Conservation (phyloP, 2,113 vertebrate genomes). For the Baryphthengus martii region DNA sequence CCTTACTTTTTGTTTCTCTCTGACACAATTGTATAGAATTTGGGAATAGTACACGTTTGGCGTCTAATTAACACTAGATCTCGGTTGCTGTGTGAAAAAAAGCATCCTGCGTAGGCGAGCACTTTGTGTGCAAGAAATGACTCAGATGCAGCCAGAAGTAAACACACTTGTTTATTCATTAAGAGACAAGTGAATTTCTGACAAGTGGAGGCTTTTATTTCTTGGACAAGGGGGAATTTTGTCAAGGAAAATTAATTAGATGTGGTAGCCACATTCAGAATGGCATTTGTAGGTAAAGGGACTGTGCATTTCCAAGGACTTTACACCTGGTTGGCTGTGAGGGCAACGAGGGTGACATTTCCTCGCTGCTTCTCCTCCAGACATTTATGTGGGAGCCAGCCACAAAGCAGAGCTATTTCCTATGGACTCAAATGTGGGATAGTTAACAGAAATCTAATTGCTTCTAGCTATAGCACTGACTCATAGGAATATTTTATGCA, state of each 20-base stretch:
- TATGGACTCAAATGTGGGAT: background rate
- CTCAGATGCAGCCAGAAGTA: background rate
- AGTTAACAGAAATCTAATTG: background rate
- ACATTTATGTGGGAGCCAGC: background rate
- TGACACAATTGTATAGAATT: background rate
- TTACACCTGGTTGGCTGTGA: background rate
- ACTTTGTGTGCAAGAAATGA: background rate
- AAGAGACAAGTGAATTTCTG: background rate
- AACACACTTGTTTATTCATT: background rate
- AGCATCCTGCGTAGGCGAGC: background rate
- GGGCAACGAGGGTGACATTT: background rate
- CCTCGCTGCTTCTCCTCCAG: background rate
- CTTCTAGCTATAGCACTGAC: background rate
- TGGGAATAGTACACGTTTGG: background rate
- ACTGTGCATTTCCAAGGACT: background rate
- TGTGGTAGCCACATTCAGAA: background rate
- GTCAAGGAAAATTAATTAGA: background rate
- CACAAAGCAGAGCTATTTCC: background rate
- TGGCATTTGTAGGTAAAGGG: background rate
- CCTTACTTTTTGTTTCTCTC: background rate
- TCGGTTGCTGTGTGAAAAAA: background rate
- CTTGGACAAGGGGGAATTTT: background rate
- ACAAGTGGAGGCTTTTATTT: background rate
- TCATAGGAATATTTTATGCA: conserved; percentile 22
- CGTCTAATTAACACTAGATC: background rate